A percentile compares a stretch with the other conserved stretches of the same genome.
These are phyloP conservation scores for Notiomystis cincta DNA, from an alignment of 2,113 vertebrate species.

Conservation along the genomic window DNA sequence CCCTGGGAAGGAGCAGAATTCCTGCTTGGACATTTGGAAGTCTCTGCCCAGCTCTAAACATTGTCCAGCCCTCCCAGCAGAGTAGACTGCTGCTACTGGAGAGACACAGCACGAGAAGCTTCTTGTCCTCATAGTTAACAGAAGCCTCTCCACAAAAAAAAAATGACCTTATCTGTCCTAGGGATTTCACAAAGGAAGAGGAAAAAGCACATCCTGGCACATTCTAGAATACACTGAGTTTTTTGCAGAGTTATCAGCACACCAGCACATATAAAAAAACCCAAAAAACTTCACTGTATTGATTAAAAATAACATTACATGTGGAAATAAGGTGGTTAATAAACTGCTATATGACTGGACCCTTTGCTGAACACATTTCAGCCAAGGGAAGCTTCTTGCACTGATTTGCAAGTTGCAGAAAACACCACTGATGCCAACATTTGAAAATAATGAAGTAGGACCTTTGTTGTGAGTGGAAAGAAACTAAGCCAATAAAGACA, in stretches of 20 bases:
- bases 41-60: neutral
- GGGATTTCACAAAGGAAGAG: neutral
- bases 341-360: neutral
- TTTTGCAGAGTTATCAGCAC: neutral
- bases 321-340: neutral
- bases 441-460: constrained; percentile 8
- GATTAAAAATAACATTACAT: neutral
- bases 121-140: neutral
- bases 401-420: constrained; percentile 4
- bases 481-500: neutral
- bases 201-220: neutral
- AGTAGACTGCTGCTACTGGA: neutral
- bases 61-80: neutral
- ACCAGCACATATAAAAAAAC: neutral
- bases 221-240: neutral
- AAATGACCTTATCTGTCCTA: neutral
- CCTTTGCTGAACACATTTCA: neutral
- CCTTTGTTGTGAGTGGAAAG: neutral
- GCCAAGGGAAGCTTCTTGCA: neutral
- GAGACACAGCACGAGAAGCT: neutral
- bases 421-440: neutral
- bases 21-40: neutral
- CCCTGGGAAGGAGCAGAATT: neutral
- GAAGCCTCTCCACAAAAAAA: neutral
- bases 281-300: accelerated